Evolutionary conservation across 2,113 vertebrate species (phyloP).

Genomic region (Corydoras sp.): DNA sequence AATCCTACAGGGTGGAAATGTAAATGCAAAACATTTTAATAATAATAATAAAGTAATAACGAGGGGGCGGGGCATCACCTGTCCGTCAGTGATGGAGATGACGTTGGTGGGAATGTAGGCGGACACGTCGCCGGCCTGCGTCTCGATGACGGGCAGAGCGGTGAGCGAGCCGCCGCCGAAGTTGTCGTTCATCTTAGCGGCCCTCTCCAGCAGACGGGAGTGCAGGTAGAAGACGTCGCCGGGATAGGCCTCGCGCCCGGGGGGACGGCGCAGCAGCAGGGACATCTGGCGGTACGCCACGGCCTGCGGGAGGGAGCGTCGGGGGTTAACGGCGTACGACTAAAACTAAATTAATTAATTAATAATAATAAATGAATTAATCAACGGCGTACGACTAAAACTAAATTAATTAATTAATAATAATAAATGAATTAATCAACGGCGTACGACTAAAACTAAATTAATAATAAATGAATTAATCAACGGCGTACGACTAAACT

Average conservation of each 20-base stretch:
- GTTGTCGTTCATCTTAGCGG: conserved; percentile 96
- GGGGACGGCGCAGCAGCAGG: conserved; percentile 90
- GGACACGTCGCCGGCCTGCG: conserved; percentile 97
- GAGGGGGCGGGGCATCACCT: conserved; percentile 56
- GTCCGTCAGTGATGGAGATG: conserved; percentile 97
- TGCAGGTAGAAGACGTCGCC: conserved; percentile 98
- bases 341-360: too few species aligned
- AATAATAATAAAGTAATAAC: neutral
- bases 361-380: too few species aligned
- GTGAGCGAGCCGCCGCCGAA: conserved; percentile 94
- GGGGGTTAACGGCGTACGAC: neutral
- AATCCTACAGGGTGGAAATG: too few species aligned
- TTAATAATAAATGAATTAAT: too few species aligned
- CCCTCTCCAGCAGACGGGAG: conserved; percentile 94
- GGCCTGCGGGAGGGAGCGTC: conserved; percentile 62
- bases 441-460: too few species aligned
- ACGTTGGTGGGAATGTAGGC: conserved; percentile 99
- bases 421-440: too few species aligned
- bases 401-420: too few species aligned
- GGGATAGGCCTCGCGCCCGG: conserved; percentile 92
- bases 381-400: too few species aligned
- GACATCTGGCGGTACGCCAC: conserved; percentile 99
- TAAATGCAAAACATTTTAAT: neutral
- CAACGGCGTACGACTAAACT: too few species aligned
- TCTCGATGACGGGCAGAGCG: conserved; percentile 94